Evolutionary conservation across 2,113 vertebrate genomes (phyloP), one percentile per base, ranked within the genome.

Genomic region (Pollachius pollachius): DNA sequence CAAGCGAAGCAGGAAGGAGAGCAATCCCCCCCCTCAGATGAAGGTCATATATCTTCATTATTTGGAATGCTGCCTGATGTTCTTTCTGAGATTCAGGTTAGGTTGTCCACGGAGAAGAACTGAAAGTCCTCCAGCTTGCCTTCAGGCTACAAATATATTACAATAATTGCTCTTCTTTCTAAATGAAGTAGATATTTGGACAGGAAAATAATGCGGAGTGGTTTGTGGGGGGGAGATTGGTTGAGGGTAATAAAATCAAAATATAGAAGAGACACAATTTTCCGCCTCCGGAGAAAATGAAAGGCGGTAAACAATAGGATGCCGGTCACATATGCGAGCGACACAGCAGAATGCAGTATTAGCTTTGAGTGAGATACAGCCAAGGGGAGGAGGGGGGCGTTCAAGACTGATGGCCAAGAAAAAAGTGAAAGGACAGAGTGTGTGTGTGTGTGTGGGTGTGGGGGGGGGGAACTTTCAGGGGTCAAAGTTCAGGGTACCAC

Each of bases 31-130:
- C 41, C 88, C 85, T 77, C 72, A 87, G 87, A 83, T 67, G 71
- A 82, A 81, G 73, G 64, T 75, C 66, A 80, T 81, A 80, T 91
- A 90, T 89, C 78, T 81, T 87, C 74, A 84, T 86, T 89, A 81
- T 86, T 81, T 78, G 70, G 63, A 25, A 67, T 65, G 74, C 81
- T 77, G 87, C 85, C 58, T 69, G 60, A 65, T 81, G 0, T 68
- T 90, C 83, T 87, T 72, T 64, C 67, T 0, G 63, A 70, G 70
- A 61, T 74, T 67, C 65, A 84, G 77, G 62, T 80, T 78, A 89
- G 76, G 80, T 48, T 13, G 41, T 79, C 1, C 66, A 68, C 71
- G 67, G 78, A 41, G 64, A 63, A 61, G 41, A n/a, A 18, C 37
- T 11, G 74, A 48, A 48, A 48, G 41, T 13, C 41, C 12, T 13